These are phyloP conservation scores for Trachelus troglodyta DNA, from an alignment of 2,888 invertebrate species.

Conservation along the genomic window DNA sequence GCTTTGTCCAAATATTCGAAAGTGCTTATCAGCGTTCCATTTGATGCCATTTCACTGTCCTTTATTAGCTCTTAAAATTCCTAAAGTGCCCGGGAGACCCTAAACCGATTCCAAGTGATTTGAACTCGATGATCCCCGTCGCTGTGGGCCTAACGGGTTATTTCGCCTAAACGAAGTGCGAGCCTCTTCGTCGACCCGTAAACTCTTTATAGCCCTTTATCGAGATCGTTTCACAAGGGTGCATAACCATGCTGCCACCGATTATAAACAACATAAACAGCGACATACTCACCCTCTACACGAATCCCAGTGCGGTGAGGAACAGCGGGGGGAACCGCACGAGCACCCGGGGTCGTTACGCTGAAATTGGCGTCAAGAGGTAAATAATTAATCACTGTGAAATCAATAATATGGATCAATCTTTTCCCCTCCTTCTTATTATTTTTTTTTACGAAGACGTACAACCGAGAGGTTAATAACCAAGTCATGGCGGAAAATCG, in stretches of 20 bases:
- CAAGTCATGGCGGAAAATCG: slow-evolving; percentile 33
- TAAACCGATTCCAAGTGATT: no score
- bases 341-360: slow-evolving; percentile 59
- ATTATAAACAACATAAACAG: slow-evolving; percentile 63
- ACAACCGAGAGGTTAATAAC: neutral
- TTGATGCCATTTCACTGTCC: no score
- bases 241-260: slow-evolving; percentile 57
- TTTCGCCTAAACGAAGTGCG: no score
- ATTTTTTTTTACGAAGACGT: neutral
- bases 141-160: no score
- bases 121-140: no score
- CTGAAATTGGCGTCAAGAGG: slow-evolving; percentile 64
- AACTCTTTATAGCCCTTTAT: no score
- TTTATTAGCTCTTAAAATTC: no score
- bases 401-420: neutral
- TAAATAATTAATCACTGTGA: slow-evolving; percentile 33
- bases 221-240: neutral
- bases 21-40: no score
- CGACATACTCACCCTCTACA: slow-evolving; percentile 61
- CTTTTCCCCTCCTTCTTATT: neutral
- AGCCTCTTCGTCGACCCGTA: no score
- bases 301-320: slow-evolving; percentile 42
- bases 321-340: slow-evolving; percentile 44
- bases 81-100: no score
- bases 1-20: no score